These are phyloP conservation scores for Zeugodacus cucurbitae DNA, from an alignment of 1,140 invertebrate genomes.

Conservation along the genomic window DNA sequence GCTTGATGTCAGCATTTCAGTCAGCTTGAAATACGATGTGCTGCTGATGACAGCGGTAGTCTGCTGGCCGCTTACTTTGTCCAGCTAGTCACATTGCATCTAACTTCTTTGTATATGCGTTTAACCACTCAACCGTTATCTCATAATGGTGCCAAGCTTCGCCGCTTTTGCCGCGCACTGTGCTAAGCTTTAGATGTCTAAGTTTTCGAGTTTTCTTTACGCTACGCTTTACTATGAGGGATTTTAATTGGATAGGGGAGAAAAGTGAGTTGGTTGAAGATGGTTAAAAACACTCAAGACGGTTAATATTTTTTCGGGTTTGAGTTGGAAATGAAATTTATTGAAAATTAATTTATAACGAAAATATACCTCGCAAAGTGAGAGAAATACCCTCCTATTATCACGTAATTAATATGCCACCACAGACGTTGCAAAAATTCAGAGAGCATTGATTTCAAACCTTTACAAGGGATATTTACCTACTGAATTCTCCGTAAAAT, in stretches of 20 bases:
- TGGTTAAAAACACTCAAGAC: too few relatives aligned
- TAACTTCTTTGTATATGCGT: neutral
- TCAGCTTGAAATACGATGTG: neutral
- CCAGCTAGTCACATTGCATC: slow-evolving; percentile 2
- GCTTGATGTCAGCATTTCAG: neutral
- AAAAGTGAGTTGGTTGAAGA: neutral
- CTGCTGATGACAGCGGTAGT: neutral
- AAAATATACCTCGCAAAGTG: too few relatives aligned
- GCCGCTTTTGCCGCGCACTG: neutral
- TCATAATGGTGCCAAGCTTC: slow-evolving; percentile 28
- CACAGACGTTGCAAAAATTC: too few relatives aligned
- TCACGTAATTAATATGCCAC: too few relatives aligned
- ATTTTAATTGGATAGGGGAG: neutral
- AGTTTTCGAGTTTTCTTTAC: neutral
- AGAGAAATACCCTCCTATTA: too few relatives aligned
- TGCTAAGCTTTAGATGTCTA: neutral
- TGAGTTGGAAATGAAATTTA: too few relatives aligned
- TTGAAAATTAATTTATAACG: too few relatives aligned
- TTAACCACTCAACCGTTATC: slow-evolving; percentile 23
- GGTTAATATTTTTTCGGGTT: too few relatives aligned
- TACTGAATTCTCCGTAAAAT: too few relatives aligned
- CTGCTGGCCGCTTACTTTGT: neutral
- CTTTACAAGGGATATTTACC: too few relatives aligned
- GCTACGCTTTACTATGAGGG: neutral
- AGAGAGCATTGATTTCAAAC: too few relatives aligned